These are phyloP conservation scores for Microtus oregoni DNA, from an alignment of 2,113 vertebrate species.

Conservation along the genomic window DNA sequence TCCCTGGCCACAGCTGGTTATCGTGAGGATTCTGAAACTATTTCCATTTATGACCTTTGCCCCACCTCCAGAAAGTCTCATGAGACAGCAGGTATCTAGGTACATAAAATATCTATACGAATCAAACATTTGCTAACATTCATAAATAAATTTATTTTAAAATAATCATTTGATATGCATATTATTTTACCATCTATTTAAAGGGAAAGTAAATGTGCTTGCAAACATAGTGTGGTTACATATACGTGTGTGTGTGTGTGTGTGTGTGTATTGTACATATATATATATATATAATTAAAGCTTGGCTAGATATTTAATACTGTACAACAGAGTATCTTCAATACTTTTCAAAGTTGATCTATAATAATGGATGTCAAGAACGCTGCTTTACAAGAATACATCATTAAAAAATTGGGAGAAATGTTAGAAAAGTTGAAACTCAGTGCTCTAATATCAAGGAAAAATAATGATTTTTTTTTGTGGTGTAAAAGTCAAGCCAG, in stretches of 20 bases:
- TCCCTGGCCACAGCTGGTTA: neutral
- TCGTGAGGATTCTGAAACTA: neutral
- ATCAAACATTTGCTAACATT: neutral
- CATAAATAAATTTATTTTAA: neutral
- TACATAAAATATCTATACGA: neutral
- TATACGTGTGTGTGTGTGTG: accelerated
- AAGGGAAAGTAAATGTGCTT: neutral
- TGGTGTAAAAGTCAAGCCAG: neutral
- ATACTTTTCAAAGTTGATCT: neutral
- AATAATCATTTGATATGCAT: neutral
- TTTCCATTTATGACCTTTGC: neutral
- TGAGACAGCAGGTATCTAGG: neutral
- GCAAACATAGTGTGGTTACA: neutral
- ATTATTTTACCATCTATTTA: neutral
- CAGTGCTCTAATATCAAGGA: neutral
- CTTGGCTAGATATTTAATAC: neutral
- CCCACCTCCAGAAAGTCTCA: neutral
- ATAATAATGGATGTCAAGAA: neutral
- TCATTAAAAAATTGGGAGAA: neutral
- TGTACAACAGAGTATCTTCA: neutral
- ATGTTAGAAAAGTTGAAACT: neutral
- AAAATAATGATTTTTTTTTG: neutral
- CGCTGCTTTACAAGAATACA: neutral
- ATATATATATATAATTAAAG: neutral
- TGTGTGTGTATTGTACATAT: accelerated